Evolutionary conservation across 2,888 invertebrate species (phyloP), one percentile per base, ranked within the genome.

Genomic region (Urechis unicinctus): DNA sequence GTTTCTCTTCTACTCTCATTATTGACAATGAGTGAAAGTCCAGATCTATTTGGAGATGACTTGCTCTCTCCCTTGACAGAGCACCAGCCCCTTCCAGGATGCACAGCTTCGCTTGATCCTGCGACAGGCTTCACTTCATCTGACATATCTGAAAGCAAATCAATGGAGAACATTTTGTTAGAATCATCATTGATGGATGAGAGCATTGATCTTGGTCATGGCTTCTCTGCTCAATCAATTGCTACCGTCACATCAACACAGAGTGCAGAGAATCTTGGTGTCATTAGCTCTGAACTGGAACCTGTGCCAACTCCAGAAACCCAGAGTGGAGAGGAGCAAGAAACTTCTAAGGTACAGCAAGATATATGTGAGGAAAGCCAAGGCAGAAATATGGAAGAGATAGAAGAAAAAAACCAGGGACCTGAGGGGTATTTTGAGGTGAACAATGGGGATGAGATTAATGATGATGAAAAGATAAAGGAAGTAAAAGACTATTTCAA

Each of bases 121-220:
- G n/a, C n/a, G n/a, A n/a, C n/a, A n/a, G n/a, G n/a, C n/a, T n/a
- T n/a, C n/a, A n/a, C n/a, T n/a, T n/a, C n/a, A n/a, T n/a, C n/a
- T n/a, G n/a, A n/a, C n/a, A 36, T 36, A 17, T 9, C 36, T 9
- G 36, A 36, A 36, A 36, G 36, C 17, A 36, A 36, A 53, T 61
- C 61, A 1, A 56, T 63, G 60, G 63, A 63, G 49, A 63, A 54
- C 25, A 58, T 63, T 28, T 36, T 63, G 6, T 50, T 63, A n/a
- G 63, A 63, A 24, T 50, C 53, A 2, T 52, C 61, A 1, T 29
- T 52, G 2, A 52, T 55, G 30, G 54, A 51, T 13, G 62, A 58
- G 44, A 55, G 53, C 43, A 53, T 50, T 9, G 53, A 61, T 26
- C 43, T 57, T 5, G 53, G 53, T 1, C 52, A 47, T 52, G 47